These are phyloP conservation scores for Sinonovacula constricta DNA, from an alignment of 1,140 invertebrate genomes.

Conservation along the genomic window DNA sequence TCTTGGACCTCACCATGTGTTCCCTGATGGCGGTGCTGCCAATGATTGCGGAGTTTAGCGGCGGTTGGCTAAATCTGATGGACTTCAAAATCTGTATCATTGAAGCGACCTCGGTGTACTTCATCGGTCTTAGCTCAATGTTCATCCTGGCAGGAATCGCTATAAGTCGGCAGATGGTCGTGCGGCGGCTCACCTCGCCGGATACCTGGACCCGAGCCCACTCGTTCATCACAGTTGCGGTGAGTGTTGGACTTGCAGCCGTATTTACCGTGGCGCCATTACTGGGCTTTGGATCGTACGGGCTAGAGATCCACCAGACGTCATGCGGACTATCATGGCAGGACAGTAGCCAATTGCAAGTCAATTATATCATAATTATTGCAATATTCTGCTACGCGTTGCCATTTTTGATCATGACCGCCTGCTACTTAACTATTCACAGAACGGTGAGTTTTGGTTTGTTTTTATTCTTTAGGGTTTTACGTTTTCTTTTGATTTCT, in stretches of 20 bases:
- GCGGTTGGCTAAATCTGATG: neutral
- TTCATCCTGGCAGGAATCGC: neutral
- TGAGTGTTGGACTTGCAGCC: neutral
- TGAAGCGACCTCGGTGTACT: neutral
- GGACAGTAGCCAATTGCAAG: neutral
- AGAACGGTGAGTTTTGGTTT: neutral
- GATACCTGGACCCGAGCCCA: neutral
- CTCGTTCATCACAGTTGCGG: neutral
- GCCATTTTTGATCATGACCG: neutral
- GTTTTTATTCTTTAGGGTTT: neutral
- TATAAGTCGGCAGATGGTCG: neutral
- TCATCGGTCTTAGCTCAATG: neutral
- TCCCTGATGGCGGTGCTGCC: neutral
- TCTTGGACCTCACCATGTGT: neutral
- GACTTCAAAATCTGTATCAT: neutral
- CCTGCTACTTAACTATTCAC: neutral
- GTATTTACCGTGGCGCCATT: neutral
- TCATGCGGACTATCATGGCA: neutral
- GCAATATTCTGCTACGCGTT: neutral
- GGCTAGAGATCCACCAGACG: neutral
- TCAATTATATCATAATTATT: neutral
- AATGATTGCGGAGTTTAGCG: neutral
- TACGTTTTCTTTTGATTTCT: no score
- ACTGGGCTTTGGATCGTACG: neutral
- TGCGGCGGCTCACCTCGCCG: neutral